These are phyloP conservation scores for Idaea biselata DNA, from an alignment of 2,888 invertebrate genomes.

Conservation along the genomic window DNA sequence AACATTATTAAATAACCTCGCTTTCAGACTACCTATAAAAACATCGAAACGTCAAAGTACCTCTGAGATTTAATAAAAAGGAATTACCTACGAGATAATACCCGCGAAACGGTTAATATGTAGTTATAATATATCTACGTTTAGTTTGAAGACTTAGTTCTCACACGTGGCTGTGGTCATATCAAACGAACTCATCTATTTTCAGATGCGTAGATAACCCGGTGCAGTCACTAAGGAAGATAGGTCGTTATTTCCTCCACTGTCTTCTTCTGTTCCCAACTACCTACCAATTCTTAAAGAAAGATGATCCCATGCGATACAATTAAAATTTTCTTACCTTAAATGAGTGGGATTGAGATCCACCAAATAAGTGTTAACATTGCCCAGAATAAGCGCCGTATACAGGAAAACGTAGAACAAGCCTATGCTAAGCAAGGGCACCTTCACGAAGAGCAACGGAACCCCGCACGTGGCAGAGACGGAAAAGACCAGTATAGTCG, in stretches of 20 bases:
- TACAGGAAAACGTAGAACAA: slow-evolving; percentile 61
- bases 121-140: neutral
- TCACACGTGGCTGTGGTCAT: too few relatives aligned
- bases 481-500: slow-evolving; percentile 49
- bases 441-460: slow-evolving; percentile 46
- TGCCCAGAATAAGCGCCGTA: slow-evolving; percentile 59
- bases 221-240: too few relatives aligned
- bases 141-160: neutral
- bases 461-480: slow-evolving; percentile 45
- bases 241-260: too few relatives aligned
- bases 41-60: too few relatives aligned
- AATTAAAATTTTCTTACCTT: slow-evolving; percentile 37
- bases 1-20: too few relatives aligned
- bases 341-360: slow-evolving; percentile 68
- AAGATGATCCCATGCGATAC: too few relatives aligned
- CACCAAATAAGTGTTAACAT: slow-evolving; percentile 62
- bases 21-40: slow-evolving; percentile 7
- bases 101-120: neutral
- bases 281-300: too few relatives aligned
- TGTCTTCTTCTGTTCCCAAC: too few relatives aligned
- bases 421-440: slow-evolving; percentile 55
- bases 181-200: too few relatives aligned
- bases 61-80: slow-evolving; percentile 38
- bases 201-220: too few relatives aligned
- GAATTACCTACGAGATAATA: neutral